Percentiles rank a stretch among this genome's conserved stretches.
Conservation (phyloP, 92 coral and sea anemone species). For the Chrysogorgia sp. region DNA sequence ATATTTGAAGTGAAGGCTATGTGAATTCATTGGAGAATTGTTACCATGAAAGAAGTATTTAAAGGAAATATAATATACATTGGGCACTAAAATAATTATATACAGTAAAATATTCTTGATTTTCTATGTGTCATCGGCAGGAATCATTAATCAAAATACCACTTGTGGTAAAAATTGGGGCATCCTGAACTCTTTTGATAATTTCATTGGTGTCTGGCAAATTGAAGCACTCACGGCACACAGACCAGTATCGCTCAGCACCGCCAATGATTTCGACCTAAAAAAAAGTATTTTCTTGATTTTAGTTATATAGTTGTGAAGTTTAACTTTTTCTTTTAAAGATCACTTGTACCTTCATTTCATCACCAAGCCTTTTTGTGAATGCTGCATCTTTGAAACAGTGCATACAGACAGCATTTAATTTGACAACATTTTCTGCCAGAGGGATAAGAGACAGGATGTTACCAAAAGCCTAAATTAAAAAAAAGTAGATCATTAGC, state of each 20-base stretch:
- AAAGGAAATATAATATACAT: background rate
- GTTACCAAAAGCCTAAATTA: conserved; percentile 80
- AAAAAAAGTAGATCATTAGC: background rate
- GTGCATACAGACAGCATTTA: conserved; percentile 98
- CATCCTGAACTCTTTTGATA: conserved; percentile 28
- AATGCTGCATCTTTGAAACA: conserved; percentile 97
- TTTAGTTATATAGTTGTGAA: background rate
- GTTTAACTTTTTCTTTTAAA: background rate
- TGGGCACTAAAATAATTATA: too few species aligned
- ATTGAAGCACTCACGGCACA: conserved; percentile 83
- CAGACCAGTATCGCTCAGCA: conserved; percentile 97
- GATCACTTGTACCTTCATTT: conserved; percentile 68
- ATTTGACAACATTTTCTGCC: conserved; percentile 97
- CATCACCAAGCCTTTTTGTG: conserved; percentile 86
- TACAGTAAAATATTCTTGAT: background rate
- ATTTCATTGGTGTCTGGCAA: conserved; percentile 45
- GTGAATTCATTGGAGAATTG: background rate
- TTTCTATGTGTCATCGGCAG: conserved; percentile 16
- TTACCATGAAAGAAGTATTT: background rate
- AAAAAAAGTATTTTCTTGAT: background rate
- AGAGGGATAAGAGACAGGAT: conserved; percentile 81
- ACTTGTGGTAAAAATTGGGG: conserved; percentile 4
- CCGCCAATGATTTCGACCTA: conserved; percentile 97
- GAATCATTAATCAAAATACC: conserved; percentile 1
- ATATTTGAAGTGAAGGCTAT: too few species aligned